Conservation (phyloP, 2,113 vertebrate species). For the Cepphus grylle region DNA sequence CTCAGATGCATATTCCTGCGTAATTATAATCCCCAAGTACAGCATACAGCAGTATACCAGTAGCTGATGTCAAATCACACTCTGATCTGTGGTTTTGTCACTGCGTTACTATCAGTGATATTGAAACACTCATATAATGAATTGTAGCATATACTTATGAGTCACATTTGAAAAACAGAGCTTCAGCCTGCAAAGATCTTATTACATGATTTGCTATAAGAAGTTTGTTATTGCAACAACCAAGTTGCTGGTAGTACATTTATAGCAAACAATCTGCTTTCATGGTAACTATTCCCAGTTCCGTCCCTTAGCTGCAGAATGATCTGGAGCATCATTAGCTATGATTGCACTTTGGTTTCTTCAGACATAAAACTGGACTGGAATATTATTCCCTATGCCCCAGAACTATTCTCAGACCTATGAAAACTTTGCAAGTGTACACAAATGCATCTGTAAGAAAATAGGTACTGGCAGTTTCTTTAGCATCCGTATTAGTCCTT, state of each 20-base stretch:
- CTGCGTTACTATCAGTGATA: neutral
- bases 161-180: neutral
- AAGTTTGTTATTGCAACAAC: neutral
- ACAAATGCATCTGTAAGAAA: neutral
- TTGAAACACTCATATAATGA: neutral
- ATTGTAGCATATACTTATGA: neutral
- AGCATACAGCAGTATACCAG: neutral
- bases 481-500: neutral
- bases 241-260: neutral
- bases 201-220: neutral
- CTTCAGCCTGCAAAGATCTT: neutral
- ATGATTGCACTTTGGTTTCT: neutral
- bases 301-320: neutral
- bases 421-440: neutral
- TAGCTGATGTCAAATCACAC: neutral
- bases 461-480: neutral
- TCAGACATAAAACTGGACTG: neutral
- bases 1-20: neutral
- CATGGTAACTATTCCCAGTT: neutral
- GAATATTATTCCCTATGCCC: neutral
- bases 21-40: neutral
- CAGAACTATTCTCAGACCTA: neutral
- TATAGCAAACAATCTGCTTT: neutral
- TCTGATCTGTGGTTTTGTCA: neutral
- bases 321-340: neutral